These are phyloP conservation scores for Plebejus melissa DNA, from an alignment of 2,888 invertebrate species.

Conservation along the genomic window DNA sequence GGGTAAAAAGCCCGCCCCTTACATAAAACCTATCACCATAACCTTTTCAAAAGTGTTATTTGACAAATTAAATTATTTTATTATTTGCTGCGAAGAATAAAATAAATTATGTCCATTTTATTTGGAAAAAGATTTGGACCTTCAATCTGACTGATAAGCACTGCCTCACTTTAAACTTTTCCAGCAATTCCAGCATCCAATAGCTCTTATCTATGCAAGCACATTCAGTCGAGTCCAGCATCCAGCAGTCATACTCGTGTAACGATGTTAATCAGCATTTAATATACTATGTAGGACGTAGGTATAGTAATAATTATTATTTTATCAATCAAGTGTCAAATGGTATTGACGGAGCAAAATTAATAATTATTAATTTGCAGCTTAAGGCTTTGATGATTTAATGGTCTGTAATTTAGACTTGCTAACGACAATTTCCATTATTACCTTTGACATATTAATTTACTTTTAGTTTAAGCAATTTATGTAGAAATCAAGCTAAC, in stretches of 20 bases:
- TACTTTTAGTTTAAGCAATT: not conserved
- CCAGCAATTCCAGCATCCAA: no score
- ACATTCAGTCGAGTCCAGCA: not conserved
- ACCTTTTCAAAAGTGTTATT: no score
- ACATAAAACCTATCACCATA: no score
- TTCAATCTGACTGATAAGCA: no score
- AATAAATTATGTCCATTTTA: no score
- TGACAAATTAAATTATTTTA: no score
- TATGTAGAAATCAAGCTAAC: not conserved
- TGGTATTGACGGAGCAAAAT: not conserved
- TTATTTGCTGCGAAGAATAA: no score
- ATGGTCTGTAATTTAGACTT: not conserved
- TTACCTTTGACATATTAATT: not conserved
- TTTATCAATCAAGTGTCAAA: not conserved
- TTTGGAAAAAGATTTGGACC: no score
- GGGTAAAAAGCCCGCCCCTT: no score
- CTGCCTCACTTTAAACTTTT: no score
- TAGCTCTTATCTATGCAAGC: not conserved
- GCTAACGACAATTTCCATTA: not conserved
- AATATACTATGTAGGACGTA: not conserved
- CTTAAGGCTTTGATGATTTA: not conserved
- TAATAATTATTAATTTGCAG: slow-evolving; percentile 9
- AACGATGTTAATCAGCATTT: not conserved
- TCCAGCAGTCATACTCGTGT: not conserved
- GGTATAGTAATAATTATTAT: slow-evolving; percentile 8